These are phyloP conservation scores for Acronicta alni DNA, from an alignment of 2,888 invertebrate species.

Conservation along the genomic window DNA sequence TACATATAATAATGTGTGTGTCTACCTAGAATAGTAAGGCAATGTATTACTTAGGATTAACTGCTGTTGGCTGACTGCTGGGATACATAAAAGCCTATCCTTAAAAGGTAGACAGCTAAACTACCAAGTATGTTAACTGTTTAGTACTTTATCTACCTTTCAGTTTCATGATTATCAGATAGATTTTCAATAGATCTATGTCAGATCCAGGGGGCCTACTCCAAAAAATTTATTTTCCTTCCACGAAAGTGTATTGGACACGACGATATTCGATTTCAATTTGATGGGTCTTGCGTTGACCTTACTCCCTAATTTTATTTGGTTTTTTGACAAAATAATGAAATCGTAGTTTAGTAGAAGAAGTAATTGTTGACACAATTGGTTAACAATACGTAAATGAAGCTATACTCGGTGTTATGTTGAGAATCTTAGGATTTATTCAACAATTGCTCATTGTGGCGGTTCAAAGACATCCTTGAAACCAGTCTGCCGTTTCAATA, in stretches of 20 bases:
- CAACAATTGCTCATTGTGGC: constrained; percentile 27
- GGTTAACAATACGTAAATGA: constrained; percentile 41
- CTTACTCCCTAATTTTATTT: too few species aligned
- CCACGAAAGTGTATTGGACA: too few species aligned
- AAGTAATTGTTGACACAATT: constrained; percentile 33
- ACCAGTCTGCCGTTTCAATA: constrained; percentile 63
- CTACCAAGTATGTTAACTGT: not conserved
- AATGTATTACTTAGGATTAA: constrained; percentile 9
- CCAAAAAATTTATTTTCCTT: too few species aligned
- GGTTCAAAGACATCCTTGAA: constrained; percentile 63
- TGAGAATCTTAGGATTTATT: constrained; percentile 15
- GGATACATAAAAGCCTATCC: constrained; percentile 11
- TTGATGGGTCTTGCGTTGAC: too few species aligned
- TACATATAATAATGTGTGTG: too few species aligned
- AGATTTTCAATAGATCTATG: constrained; percentile 10
- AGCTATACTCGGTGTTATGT: constrained; percentile 3
- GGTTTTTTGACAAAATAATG: too few species aligned
- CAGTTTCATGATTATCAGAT: constrained; percentile 8
- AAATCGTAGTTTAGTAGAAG: too few species aligned
- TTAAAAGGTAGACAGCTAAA: constrained; percentile 1
- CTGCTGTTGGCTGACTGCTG: not conserved
- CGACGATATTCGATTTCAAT: too few species aligned
- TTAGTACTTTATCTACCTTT: constrained; percentile 14
- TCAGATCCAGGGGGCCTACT: constrained; percentile 16
- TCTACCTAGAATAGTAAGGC: not conserved